These are phyloP conservation scores for Mythimna ferrago DNA, from an alignment of 2,888 invertebrate genomes.

Conservation along the genomic window DNA sequence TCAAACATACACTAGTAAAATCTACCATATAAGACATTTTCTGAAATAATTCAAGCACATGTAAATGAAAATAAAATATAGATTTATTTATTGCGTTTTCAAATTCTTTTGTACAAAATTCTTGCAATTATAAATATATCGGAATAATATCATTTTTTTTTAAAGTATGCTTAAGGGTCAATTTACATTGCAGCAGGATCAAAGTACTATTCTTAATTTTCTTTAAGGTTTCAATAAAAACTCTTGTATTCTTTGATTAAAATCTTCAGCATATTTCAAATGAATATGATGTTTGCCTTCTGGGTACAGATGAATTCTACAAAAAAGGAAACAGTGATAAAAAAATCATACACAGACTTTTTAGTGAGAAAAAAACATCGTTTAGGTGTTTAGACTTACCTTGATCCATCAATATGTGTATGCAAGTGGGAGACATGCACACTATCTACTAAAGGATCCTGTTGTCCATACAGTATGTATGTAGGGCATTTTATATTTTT, in stretches of 20 bases:
- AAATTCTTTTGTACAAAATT: conserved; percentile 5
- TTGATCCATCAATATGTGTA: conserved; percentile 92
- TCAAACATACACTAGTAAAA: too few species aligned
- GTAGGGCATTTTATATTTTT: conserved; percentile 93
- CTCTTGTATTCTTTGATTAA: conserved; percentile 93
- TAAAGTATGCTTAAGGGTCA: neutral
- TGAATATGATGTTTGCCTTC: conserved; percentile 97
- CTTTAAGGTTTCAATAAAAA: conserved; percentile 89
- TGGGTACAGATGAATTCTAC: conserved; percentile 93
- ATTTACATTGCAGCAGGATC: neutral
- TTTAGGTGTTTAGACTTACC: conserved; percentile 81
- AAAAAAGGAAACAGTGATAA: conserved; percentile 70
- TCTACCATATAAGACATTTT: neutral
- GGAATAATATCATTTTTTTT: neutral
- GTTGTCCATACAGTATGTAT: conserved; percentile 95
- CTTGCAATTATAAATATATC: neutral
- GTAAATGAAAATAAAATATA: neutral
- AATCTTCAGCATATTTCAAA: conserved; percentile 94
- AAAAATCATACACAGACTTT: conserved; percentile 48
- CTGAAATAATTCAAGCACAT: neutral
- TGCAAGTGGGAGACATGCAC: conserved; percentile 94
- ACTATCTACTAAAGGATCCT: conserved; percentile 94
- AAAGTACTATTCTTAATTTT: neutral
- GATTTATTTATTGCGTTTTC: neutral
- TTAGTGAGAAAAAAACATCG: neutral